Evolutionary conservation across 2,797 vertebrate species (phyloP).

Genomic region (Capromys pilorides): DNA sequence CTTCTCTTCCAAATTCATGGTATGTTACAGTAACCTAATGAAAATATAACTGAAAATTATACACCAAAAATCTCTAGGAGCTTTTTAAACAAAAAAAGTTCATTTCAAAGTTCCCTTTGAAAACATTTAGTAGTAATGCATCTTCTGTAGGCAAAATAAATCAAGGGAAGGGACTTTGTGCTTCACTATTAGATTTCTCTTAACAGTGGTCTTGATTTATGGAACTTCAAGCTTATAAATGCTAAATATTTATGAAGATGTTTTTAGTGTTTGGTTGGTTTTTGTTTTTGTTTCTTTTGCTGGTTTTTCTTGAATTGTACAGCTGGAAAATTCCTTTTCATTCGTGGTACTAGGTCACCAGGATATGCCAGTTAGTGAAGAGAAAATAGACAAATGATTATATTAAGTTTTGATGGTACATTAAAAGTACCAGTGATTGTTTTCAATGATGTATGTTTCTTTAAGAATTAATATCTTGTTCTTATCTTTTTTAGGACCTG

Average conservation of each 20-base stretch:
- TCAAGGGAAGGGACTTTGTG: neutral
- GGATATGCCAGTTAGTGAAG: neutral
- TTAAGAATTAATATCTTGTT: slow-evolving; percentile 35
- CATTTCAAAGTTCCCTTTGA: slow-evolving; percentile 29
- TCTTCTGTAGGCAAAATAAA: neutral
- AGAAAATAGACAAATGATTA: slow-evolving; percentile 34
- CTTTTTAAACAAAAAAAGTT: slow-evolving; percentile 28
- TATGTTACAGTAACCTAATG: slow-evolving; percentile 34
- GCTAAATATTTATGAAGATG: slow-evolving; percentile 14
- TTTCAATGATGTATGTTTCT: neutral
- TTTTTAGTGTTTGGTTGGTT: neutral
- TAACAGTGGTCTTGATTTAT: slow-evolving; percentile 20
- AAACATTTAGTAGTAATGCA: neutral
- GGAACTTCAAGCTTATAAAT: slow-evolving; percentile 23
- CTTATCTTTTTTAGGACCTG: slow-evolving; percentile 89
- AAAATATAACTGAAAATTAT: slow-evolving; percentile 15
- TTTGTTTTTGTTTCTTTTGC: neutral
- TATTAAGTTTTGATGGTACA: neutral
- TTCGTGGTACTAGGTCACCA: slow-evolving; percentile 7
- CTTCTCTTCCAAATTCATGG: slow-evolving; percentile 47
- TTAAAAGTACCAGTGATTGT: neutral
- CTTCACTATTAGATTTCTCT: neutral
- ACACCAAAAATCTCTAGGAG: neutral
- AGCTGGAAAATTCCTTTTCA: slow-evolving; percentile 28
- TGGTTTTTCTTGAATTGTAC: neutral